These are phyloP conservation scores for Spilosoma lubricipeda DNA, from an alignment of 2,888 invertebrate species.

Conservation along the genomic window DNA sequence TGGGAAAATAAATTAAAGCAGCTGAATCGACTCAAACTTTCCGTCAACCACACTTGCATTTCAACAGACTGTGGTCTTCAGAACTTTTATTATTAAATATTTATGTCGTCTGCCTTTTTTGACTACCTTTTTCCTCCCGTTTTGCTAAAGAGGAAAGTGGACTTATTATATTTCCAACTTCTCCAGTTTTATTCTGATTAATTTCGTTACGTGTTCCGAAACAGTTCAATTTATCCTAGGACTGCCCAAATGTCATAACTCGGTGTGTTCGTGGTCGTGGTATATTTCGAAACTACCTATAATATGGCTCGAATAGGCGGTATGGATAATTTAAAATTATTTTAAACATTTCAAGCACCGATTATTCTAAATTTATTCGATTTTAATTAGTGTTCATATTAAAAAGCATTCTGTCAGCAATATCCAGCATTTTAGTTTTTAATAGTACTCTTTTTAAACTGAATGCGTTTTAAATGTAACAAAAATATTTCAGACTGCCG, in stretches of 20 bases:
- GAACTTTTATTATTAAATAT: constrained; percentile 48
- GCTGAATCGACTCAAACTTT: constrained; percentile 31
- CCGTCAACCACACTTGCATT: constrained; percentile 51
- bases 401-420: constrained; percentile 36
- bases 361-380: constrained; percentile 23
- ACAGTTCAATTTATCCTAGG: too few relatives aligned
- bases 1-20: constrained; percentile 68
- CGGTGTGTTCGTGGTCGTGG: neutral
- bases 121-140: too few relatives aligned
- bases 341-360: constrained; percentile 19
- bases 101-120: constrained; percentile 12
- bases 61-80: constrained; percentile 27
- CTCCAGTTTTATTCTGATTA: too few relatives aligned
- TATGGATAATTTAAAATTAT: neutral
- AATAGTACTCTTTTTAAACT: constrained; percentile 27
- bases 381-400: constrained; percentile 37
- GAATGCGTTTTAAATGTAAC: constrained; percentile 29
- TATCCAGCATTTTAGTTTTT: constrained; percentile 30
- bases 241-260: too few relatives aligned
- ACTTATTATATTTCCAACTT: too few relatives aligned
- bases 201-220: too few relatives aligned
- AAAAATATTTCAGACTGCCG: constrained; percentile 19
- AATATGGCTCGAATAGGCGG: constrained; percentile 7
- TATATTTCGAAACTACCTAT: constrained; percentile 37
- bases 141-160: too few relatives aligned